A percentile compares a stretch with the other conserved stretches of the same genome.
phyloP scores from a whole-genome alignment of 2,797 vertebrate genomes.

The Siniperca scherzeri region DNA sequence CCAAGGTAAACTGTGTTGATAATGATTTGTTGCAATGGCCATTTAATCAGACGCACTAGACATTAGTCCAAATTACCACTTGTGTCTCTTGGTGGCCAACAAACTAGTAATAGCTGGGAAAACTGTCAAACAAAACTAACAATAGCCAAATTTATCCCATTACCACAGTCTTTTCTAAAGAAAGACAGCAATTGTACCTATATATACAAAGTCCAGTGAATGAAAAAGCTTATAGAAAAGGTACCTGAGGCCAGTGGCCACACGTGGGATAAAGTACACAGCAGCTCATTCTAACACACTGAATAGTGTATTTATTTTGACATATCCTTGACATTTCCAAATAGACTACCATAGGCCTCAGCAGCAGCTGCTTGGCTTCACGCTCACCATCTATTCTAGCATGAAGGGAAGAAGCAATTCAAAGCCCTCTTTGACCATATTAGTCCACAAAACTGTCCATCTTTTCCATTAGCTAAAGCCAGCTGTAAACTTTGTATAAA shows the following conservation, averaged over 20 bases:
- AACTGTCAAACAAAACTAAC: conserved; percentile 50
- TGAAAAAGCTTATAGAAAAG: conserved; percentile 38
- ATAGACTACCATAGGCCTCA: conserved; percentile 72
- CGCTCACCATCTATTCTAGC: conserved; percentile 65
- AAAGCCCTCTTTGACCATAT: conserved; percentile 81
- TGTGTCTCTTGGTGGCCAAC: conserved; percentile 19
- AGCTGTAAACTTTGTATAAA: conserved; percentile 76
- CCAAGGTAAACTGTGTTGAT: conserved; percentile 5
- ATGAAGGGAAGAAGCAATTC: conserved; percentile 65
- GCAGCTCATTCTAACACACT: conserved; percentile 58
- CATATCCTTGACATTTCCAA: conserved; percentile 82
- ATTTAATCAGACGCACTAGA: conserved; percentile 26
- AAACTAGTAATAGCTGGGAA: conserved; percentile 25
- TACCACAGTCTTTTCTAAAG: conserved; percentile 20
- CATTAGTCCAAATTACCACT: conserved; percentile 3
- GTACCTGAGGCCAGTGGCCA: conserved; percentile 55
- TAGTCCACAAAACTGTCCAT: conserved; percentile 76
- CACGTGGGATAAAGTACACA: conserved; percentile 73
- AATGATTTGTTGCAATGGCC: conserved; percentile 7
- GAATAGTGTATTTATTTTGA: conserved; percentile 80
- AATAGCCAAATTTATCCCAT: conserved; percentile 24
- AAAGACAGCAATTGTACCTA: conserved; percentile 30
- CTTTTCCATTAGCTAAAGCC: conserved; percentile 80
- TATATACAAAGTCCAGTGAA: conserved; percentile 22
- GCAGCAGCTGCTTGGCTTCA: conserved; percentile 78